Evolutionary conservation across 2,888 invertebrate genomes (phyloP).

Genomic region (Invenusta paracnida): DNA sequence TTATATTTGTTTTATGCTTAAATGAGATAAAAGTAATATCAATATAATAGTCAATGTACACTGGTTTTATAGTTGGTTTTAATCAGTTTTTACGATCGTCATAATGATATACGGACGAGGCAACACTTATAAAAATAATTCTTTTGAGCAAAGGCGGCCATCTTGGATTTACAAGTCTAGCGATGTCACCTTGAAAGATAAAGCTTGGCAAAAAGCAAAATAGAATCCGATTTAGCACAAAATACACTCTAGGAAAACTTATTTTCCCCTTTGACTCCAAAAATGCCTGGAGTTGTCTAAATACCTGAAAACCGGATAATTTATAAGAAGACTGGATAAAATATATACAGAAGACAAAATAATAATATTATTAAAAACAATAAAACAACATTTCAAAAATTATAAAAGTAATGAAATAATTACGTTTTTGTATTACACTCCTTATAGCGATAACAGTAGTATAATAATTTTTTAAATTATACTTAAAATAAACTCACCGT

Average conservation of each 20-base stretch:
- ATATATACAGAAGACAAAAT: background rate
- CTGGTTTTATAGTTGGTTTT: background rate
- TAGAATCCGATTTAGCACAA: background rate
- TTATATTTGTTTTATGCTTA: background rate
- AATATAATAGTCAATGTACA: background rate
- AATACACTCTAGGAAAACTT: background rate
- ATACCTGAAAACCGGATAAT: background rate
- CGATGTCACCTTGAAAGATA: background rate
- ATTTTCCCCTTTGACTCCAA: background rate
- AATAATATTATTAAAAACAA: too few relatives aligned
- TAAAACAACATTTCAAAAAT: too few relatives aligned
- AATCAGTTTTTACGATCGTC: background rate
- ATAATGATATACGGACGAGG: conserved; percentile 5
- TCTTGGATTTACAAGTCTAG: background rate
- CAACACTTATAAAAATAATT: background rate
- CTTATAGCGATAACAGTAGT: too few relatives aligned
- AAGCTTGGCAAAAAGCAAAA: background rate
- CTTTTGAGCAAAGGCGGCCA: too few relatives aligned
- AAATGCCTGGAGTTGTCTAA: background rate
- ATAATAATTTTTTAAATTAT: too few relatives aligned
- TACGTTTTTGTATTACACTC: too few relatives aligned
- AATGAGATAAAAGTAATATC: background rate
- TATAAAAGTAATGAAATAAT: too few relatives aligned
- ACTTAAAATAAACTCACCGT: too few relatives aligned
- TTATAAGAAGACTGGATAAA: background rate